Evolutionary conservation across 2,888 invertebrate species (phyloP), one percentile per base, ranked within the genome.

Genomic region (Lasioglossum marginatum): DNA sequence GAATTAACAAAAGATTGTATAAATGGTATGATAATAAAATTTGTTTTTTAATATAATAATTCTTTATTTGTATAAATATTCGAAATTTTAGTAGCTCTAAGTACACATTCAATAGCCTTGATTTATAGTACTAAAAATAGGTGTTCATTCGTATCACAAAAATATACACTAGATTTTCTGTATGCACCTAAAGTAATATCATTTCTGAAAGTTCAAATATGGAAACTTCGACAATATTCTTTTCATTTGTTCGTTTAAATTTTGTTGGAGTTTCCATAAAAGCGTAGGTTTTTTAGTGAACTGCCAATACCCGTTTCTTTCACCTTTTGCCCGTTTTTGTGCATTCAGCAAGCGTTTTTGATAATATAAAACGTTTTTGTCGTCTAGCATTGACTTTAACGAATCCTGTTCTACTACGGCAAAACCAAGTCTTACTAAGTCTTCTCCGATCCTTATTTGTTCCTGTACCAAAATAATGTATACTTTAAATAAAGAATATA

Each of bases 401-500:
- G 89, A 81, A 34, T 92, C 48, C 73, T 90, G 77, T 5, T 85
- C 85, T 0, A 92, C 89, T 14, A 92, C 92, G 27, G 91, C 95
- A 86, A 95, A 94, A 71, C 96, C 96, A 82, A 96, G 93, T 91
- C 93, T 95, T 0, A 96, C 93, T 71, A 97, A 94, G 72, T 96
- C 95, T 88, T 96, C 96, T 0, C 96, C 96, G 81, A 97, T 95
- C 88, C 96, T 95, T 45, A 96, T 89, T 14, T 95, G 95, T 63
- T 95, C 95, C 95, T 95, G 57, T 82, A 68, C 4, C 76, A 66
- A 66, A 72, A 81, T 48, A 16, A 80, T 37, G 31, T 71, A 77
- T 74, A 60, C n/a, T 40, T 1, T 63, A 2, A 14, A 82, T 34
- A 23, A 12, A 52, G 31, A 66, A 45, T 27, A 12, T n/a, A 10